Conservation (phyloP, 2,797 vertebrate genomes). For the Urocyon cinereoargenteus region DNA sequence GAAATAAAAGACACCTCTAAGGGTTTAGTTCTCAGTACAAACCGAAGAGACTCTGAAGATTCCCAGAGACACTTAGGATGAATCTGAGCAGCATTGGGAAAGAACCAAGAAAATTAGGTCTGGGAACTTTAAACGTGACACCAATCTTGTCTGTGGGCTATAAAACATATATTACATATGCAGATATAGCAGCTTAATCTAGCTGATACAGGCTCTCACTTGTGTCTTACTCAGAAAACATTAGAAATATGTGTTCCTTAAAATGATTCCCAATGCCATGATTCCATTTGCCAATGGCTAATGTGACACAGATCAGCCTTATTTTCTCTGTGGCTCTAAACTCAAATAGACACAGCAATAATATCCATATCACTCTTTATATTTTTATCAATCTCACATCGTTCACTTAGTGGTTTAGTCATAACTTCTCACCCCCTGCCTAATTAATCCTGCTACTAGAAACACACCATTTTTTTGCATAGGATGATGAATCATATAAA, state of each 20-base stretch:
- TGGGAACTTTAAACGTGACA: conserved; percentile 20
- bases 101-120: neutral
- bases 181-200: conserved; percentile 12
- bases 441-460: neutral
- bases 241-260: neutral
- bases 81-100: neutral
- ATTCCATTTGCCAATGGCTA: conserved; percentile 17
- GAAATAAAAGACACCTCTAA: conserved; percentile 4
- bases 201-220: neutral
- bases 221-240: neutral
- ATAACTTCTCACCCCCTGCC: neutral
- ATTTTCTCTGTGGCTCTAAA: conserved; percentile 26
- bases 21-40: conserved; percentile 29
- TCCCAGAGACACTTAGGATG: conserved; percentile 33
- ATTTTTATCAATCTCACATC: neutral
- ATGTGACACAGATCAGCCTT: neutral
- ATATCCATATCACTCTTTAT: neutral
- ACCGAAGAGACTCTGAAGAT: neutral
- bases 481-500: conserved; percentile 18
- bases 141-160: neutral
- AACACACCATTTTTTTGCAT: neutral
- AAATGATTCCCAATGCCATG: neutral
- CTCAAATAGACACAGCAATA: neutral
- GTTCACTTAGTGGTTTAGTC: neutral
- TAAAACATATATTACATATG: neutral